Evolutionary conservation across 2,113 vertebrate genomes (phyloP).

Genomic region (Daphoenositta chrysoptera): DNA sequence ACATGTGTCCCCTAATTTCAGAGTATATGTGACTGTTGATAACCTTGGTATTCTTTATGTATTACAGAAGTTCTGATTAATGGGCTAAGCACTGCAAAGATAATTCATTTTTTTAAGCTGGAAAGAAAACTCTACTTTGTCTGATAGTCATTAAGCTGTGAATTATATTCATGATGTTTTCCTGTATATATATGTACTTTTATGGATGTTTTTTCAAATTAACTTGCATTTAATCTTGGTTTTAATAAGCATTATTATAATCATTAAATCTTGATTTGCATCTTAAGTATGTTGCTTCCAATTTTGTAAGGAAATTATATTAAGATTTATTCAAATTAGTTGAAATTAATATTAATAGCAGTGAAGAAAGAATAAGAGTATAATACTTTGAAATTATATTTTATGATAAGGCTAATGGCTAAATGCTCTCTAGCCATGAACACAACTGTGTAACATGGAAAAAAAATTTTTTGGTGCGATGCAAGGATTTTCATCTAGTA

Average conservation of each 20-base stretch:
- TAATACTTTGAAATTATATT: not conserved
- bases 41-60: constrained; percentile 94
- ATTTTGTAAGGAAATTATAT: constrained; percentile 14
- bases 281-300: constrained; percentile 21
- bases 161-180: constrained; percentile 43
- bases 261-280: constrained; percentile 29
- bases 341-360: not conserved
- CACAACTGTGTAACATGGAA: not conserved
- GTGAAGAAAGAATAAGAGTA: not conserved
- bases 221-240: constrained; percentile 46
- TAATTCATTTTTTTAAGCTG: not conserved
- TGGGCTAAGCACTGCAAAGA: not conserved
- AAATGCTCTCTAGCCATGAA: not conserved
- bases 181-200: constrained; percentile 27
- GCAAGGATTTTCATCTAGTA: not conserved
- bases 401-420: not conserved
- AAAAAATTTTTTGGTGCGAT: not conserved
- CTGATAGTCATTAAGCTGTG: constrained; percentile 65
- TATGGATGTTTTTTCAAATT: constrained; percentile 1
- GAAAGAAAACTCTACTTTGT: not conserved
- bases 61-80: constrained; percentile 77
- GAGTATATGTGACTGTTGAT: constrained; percentile 91
- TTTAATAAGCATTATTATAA: constrained; percentile 28
- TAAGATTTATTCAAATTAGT: constrained; percentile 36
- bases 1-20: constrained; percentile 86